phyloP scores from a whole-genome alignment of 2,888 invertebrate species.

The Idaea straminata region DNA sequence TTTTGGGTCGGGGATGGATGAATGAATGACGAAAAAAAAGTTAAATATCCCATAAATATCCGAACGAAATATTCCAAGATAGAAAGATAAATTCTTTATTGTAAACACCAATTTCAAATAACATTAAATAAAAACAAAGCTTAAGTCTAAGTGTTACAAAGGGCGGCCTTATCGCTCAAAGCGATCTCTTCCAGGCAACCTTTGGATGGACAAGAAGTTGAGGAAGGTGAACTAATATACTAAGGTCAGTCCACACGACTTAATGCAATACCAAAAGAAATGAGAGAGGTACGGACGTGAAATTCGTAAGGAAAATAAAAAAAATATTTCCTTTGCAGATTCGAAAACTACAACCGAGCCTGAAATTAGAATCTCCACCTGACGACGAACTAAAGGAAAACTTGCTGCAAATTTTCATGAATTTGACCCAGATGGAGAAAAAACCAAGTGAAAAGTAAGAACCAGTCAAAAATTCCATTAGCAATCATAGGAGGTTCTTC shows the following conservation, averaged over 20 bases:
- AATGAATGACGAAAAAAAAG: neutral
- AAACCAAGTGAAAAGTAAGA: constrained; percentile 49
- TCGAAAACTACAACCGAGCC: constrained; percentile 33
- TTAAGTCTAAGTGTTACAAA: too few species aligned
- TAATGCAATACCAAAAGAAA: too few species aligned
- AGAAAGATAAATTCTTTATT: too few species aligned
- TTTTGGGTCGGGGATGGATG: constrained; percentile 1
- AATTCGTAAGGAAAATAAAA: too few species aligned
- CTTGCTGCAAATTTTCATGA: constrained; percentile 54
- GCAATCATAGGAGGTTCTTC: too few species aligned
- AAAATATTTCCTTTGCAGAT: constrained; percentile 36
- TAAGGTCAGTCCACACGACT: neutral
- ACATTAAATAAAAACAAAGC: too few species aligned
- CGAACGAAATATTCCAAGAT: constrained; percentile 6
- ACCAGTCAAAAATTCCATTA: neutral
- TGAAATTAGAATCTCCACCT: constrained; percentile 54
- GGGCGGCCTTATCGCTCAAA: too few species aligned
- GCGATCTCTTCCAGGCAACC: too few species aligned
- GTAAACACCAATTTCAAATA: too few species aligned
- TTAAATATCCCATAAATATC: too few species aligned
- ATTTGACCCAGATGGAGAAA: constrained; percentile 51
- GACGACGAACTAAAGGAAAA: constrained; percentile 53
- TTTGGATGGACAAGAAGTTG: neutral
- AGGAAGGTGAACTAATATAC: neutral
- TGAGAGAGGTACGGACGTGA: neutral